Base-by-base conservation (phyloP, 1,140 invertebrate genomes). In the Lasioglossum albipes region DNA sequence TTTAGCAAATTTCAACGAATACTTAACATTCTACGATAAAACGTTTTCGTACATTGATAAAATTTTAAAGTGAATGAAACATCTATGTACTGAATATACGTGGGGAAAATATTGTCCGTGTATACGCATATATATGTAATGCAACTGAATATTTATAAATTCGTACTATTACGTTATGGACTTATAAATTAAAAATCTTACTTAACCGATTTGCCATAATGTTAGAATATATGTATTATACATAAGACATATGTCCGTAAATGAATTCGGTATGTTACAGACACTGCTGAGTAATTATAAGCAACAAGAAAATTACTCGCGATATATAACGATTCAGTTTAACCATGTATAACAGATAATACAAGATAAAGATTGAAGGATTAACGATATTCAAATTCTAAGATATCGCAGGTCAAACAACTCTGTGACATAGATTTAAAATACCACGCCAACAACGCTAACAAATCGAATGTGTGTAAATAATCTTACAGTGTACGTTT, bases 341-440 rank as follows among this genome's bases (percentile, higher is more conserved):
- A 73, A 42, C 41, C 52, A n/a, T 54, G 52, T n/a, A 78, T 64
- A 79, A 57, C 31, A 36, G 42, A 77, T 41, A 65, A 2, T 64
- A 79, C 57, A 36, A 36, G 42, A 77, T 42, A 65, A 2, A 75
- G n/a, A 75, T 71, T 69, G 49, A 22, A 64, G 68, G 45, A 64
- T 57, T 49, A 27, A 57, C 52, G 77, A 74, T 67, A 79, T 66
- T 62, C 20, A 41, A 79, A 79, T 79, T 74, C 22, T 57, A 66
- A 74, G 71, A 74, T 79, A 79, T 79, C 62, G 18, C 77, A 79
- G 77, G 77, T 79, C 77, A 79, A 79, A 79, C 77, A 79, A 79
- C 77, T 79, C 77, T 79, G 45, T 49, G 77, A 79, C 77, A 79
- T 79, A 79, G 77, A 79, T 79, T 79, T 79, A 79, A 74, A 79